phyloP scores from a whole-genome alignment of 2,797 vertebrate genomes.

The Florisuga fusca region DNA sequence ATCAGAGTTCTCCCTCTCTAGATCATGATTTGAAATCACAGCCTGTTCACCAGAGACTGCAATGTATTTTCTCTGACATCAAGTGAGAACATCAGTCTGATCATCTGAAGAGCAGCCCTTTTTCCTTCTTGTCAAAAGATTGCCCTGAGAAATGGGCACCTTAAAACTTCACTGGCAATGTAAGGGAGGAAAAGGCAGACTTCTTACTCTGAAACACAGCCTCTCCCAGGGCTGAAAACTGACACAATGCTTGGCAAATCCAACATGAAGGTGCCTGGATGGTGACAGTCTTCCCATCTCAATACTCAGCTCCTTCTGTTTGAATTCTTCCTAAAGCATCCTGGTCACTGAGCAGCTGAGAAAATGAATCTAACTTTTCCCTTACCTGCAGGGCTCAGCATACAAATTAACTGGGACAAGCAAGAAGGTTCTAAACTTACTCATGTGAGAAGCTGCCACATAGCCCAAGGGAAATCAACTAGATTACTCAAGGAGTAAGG shows the following conservation, averaged over 20 bases:
- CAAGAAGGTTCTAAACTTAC: conserved; percentile 5
- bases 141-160: neutral
- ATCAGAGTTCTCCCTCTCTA: neutral
- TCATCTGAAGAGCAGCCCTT: neutral
- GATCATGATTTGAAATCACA: neutral
- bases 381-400: conserved; percentile 20
- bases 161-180: neutral
- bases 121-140: neutral
- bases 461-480: neutral
- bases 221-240: neutral
- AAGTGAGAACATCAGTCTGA: neutral
- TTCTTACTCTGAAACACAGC: neutral
- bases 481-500: neutral
- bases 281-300: neutral
- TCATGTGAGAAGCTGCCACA: neutral
- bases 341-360: conserved; percentile 13
- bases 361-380: neutral
- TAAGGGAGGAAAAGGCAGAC: neutral
- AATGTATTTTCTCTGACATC: neutral
- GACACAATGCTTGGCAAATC: neutral
- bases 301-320: neutral
- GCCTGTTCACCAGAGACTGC: neutral
- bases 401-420: conserved; percentile 25
- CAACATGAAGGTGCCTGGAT: accelerated
- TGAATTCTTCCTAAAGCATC: conserved; percentile 2